Evolutionary conservation across 1,140 invertebrate genomes (phyloP).

Genomic region (Aphidius gifuensis): DNA sequence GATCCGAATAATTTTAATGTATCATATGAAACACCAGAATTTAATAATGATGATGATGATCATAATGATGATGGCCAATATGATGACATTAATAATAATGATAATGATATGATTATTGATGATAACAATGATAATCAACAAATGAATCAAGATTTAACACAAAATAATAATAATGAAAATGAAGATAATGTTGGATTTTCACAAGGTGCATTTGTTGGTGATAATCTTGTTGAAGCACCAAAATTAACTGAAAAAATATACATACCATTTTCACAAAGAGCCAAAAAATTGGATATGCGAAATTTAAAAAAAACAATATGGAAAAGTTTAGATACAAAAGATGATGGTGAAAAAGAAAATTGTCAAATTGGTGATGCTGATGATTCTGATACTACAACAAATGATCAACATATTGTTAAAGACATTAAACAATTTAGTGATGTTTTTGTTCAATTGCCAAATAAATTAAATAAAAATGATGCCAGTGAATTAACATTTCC

Average conservation of each 20-base stretch:
- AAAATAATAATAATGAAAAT: constrained; percentile 36
- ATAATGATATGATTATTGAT: constrained; percentile 49
- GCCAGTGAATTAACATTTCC: constrained; percentile 71
- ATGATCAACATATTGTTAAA: constrained; percentile 16
- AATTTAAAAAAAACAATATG: constrained; percentile 72
- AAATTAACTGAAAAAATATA: constrained; percentile 59
- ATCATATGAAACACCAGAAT: no score
- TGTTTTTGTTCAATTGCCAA: constrained; percentile 62
- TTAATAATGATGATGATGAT: constrained; percentile 32
- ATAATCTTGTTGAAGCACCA: constrained; percentile 61
- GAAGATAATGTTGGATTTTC: constrained; percentile 46
- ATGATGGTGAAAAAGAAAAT: constrained; percentile 36
- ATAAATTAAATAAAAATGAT: constrained; percentile 60
- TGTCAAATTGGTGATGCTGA: constrained; percentile 30
- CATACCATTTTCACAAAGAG: constrained; percentile 70
- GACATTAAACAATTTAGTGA: constrained; percentile 49
- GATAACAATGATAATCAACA: constrained; percentile 53
- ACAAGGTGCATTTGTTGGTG: constrained; percentile 46
- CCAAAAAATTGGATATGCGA: constrained; percentile 79
- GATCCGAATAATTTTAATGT: no score
- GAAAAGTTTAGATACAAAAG: constrained; percentile 53
- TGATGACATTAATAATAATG: constrained; percentile 57
- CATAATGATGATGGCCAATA: constrained; percentile 33
- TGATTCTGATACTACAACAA: constrained; percentile 37
- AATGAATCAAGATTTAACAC: constrained; percentile 44